Base-by-base conservation (phyloP, 2,888 invertebrate genomes). In the Chydorus sphaericus region DNA sequence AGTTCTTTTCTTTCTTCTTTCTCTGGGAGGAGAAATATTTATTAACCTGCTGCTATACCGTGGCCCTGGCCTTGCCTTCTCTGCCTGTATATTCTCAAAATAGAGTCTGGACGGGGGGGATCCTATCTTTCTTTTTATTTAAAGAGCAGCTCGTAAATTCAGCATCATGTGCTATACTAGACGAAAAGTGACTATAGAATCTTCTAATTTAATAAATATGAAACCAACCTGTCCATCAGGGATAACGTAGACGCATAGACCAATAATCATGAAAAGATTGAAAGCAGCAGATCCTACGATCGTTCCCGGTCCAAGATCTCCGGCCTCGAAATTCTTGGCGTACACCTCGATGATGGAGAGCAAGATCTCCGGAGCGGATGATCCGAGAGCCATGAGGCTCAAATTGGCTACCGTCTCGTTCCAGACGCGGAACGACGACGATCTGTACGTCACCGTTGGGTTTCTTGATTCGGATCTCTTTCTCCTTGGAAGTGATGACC, bases 251-350 rank as follows among this genome's bases (percentile, higher is more conserved):
- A 98, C 77, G 75, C 97, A 98, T 61, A 98, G 78, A 53, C 93
- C 88, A 61, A 96, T 97, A 67, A 98, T 98, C 64, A 98, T 88
- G 71, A 98, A 94, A 59, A 98, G 75, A 70, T 98, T 98, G 73
- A 97, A 98, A 51, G 98, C 98, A 28, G 98, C 98, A 8, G 92
- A 92, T 44, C 98, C 98, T 55, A 98, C 97, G 65, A 97, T 98
- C 48, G 97, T 98, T 26, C 96, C 91, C 5, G 98, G 97, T 16
- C 97, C 98, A 56, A 98, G 75, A 58, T 97, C 97, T 6, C 98
- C 97, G 39, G 96, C 93, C 68, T 91, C 76, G 68, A 96, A 98
- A 67, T 87, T 81, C 70, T 91, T 90, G 39, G 92, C 94, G 70
- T 87, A 88, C 69, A 97, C 93, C 74, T 98, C 98, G 67, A 98